Percentiles rank a stretch among this genome's conserved stretches.
phyloP scores from a whole-genome alignment of 2,797 vertebrate genomes.

The Scleropages formosus region DNA sequence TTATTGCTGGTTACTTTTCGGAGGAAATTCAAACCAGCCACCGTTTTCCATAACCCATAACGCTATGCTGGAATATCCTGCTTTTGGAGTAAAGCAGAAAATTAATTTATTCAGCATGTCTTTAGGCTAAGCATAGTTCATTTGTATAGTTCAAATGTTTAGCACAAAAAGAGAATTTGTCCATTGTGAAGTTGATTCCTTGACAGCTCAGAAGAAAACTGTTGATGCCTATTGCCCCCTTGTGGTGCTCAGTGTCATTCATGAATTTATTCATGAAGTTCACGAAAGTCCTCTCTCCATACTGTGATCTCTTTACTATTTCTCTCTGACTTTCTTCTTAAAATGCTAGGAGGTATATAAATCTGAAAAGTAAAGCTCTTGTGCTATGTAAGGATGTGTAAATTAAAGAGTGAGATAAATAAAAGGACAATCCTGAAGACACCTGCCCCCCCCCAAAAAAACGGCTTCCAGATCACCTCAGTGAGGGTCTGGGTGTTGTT shows the following conservation, averaged over 20 bases:
- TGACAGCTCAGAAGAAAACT: not conserved
- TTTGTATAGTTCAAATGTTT: not conserved
- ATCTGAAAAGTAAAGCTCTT: not conserved
- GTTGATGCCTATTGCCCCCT: conserved; percentile 55
- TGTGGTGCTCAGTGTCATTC: conserved; percentile 48
- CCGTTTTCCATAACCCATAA: not conserved
- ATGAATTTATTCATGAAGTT: not conserved
- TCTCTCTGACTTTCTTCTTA: too few species aligned
- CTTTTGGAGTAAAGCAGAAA: not conserved
- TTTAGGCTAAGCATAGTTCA: too few species aligned
- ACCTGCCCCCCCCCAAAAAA: not conserved
- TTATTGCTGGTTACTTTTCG: not conserved
- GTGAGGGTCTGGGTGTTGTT: too few species aligned
- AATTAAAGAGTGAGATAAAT: not conserved
- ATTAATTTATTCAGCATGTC: not conserved
- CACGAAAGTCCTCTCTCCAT: not conserved
- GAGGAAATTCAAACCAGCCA: not conserved
- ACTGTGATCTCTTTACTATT: not conserved
- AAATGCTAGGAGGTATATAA: not conserved
- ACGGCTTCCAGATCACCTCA: too few species aligned
- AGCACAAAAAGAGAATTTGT: not conserved
- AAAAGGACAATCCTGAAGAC: not conserved
- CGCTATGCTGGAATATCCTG: not conserved
- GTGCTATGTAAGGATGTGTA: not conserved
- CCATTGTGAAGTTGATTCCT: not conserved